These are phyloP conservation scores for Smittia aterrima DNA, from an alignment of 2,888 invertebrate species.

Conservation along the genomic window DNA sequence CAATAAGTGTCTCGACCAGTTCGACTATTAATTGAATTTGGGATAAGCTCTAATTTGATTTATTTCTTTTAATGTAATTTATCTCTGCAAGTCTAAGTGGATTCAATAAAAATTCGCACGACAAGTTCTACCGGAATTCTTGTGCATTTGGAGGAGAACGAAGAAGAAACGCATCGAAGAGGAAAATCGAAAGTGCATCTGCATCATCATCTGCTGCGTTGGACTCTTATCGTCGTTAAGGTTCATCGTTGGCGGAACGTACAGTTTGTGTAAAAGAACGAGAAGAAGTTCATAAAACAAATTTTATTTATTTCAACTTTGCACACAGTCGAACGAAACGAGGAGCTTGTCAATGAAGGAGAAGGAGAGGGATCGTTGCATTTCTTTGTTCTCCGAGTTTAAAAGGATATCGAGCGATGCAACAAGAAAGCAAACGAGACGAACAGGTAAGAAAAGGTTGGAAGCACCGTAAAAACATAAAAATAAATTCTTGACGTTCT, in stretches of 20 bases:
- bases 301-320: constrained; percentile 9
- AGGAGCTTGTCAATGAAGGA: background rate
- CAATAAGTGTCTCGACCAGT: background rate
- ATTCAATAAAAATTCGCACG: background rate
- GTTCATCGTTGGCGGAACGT: background rate
- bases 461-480: background rate
- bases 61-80: background rate
- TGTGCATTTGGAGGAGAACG: background rate
- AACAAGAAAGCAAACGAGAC: background rate
- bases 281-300: constrained; percentile 4
- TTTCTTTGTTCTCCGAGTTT: background rate
- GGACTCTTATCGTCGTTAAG: no score
- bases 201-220: no score
- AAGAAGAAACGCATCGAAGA: background rate
- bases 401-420: background rate
- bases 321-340: background rate
- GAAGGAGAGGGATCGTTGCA: background rate
- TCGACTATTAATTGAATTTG: background rate
- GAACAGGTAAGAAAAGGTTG: constrained; percentile 3
- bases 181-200: no score
- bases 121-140: background rate
- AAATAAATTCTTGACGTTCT: background rate
- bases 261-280: background rate
- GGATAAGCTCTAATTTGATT: constrained; percentile 8
- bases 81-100: background rate